phyloP scores from a whole-genome alignment of 2,888 invertebrate species.

The Chironomus riparius region DNA sequence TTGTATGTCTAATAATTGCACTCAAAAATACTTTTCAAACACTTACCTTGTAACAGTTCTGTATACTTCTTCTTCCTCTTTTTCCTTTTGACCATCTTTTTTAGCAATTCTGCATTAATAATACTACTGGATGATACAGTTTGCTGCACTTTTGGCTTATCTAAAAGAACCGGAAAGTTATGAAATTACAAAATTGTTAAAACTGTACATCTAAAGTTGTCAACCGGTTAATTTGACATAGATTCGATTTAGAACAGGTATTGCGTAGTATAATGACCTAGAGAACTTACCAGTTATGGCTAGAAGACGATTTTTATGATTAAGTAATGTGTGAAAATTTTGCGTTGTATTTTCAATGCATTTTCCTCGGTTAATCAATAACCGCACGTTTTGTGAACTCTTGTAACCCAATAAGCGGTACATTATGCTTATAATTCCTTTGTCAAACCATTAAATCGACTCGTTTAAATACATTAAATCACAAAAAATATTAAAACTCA shows the following conservation, averaged over 20 bases:
- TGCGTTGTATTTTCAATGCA: background rate
- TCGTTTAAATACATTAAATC: background rate
- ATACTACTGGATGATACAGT: slow-evolving; percentile 26
- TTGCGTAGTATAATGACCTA: too few relatives aligned
- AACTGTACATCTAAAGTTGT: too few relatives aligned
- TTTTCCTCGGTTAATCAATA: background rate
- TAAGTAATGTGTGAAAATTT: background rate
- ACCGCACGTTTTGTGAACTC: background rate
- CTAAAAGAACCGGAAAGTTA: background rate
- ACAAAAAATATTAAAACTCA: background rate
- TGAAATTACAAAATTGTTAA: background rate
- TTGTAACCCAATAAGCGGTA: background rate
- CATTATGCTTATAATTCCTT: background rate
- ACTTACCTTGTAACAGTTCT: slow-evolving; percentile 58
- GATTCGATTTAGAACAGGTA: too few relatives aligned
- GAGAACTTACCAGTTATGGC: background rate
- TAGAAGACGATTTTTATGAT: background rate
- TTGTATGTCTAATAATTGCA: too few relatives aligned
- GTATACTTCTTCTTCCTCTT: slow-evolving; percentile 52
- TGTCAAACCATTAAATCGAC: background rate
- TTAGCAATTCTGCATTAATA: slow-evolving; percentile 31
- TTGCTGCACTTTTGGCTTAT: background rate
- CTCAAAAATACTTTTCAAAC: background rate
- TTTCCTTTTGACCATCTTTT: slow-evolving; percentile 38
- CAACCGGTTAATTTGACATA: too few relatives aligned